Base-by-base conservation (phyloP, 1,140 invertebrate species). In the Heterodera carotae region DNA sequence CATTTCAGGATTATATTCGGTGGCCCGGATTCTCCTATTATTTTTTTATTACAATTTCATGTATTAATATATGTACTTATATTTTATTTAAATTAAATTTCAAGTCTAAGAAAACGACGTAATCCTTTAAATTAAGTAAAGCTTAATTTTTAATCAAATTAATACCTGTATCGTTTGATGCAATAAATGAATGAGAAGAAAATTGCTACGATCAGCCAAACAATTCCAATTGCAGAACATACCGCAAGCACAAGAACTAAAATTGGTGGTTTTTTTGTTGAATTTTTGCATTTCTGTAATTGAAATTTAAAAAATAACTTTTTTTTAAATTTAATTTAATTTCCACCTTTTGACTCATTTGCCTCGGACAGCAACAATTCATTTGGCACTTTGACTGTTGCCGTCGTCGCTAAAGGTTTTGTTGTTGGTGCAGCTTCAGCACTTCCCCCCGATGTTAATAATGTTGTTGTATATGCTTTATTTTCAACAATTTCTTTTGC, bases 391-490 rank as follows among this genome's bases (percentile, higher is more conserved):
- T 77, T 77, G 74, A 2, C 39, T 60, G 12, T 77, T 80, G 76
- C 75, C 76, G 12, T n/a, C n/a, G n/a, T n/a, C n/a, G n/a, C n/a
- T n/a, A n/a, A n/a, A n/a, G n/a, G n/a, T n/a, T n/a, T n/a, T n/a
- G n/a, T n/a, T n/a, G n/a, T n/a, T n/a, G n/a, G n/a, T n/a, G n/a
- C n/a, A n/a, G n/a, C n/a, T n/a, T n/a, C n/a, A n/a, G n/a, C n/a
- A n/a, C n/a, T n/a, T n/a, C n/a, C n/a, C n/a, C n/a, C n/a, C 66
- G 27, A 33, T 79, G 74, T 56, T 77, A 70, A 4, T 39, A 12
- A 56, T 71, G 70, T 69, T 81, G 76, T 36, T 80, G 73, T 31
- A 36, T 64, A n/a, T n/a, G n/a, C n/a, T n/a, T n/a, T n/a, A n/a
- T n/a, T 36, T 69, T 34, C 33, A 67, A 64, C 31, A 36, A 36